These are phyloP conservation scores for Mormyrops boulengeri DNA, from an alignment of 2,797 vertebrate species.

Conservation along the genomic window DNA sequence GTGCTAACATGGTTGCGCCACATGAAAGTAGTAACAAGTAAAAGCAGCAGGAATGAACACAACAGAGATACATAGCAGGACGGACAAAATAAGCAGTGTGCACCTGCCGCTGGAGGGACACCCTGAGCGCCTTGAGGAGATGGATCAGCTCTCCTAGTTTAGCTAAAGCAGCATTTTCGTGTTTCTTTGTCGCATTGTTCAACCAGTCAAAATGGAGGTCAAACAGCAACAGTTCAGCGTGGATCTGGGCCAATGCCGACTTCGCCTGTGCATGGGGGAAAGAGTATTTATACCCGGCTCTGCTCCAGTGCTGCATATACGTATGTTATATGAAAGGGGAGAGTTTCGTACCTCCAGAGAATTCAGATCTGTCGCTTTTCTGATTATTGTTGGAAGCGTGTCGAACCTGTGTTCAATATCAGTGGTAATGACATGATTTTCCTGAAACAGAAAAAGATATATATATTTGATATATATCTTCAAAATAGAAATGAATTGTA, in stretches of 20 bases:
- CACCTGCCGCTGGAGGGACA: slow-evolving; percentile 63
- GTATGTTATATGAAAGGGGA: not conserved
- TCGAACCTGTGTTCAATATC: slow-evolving; percentile 67
- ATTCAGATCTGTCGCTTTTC: slow-evolving; percentile 65
- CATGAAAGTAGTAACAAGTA: not conserved
- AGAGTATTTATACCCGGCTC: not conserved
- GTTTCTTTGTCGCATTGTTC: slow-evolving; percentile 60
- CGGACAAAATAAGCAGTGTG: slow-evolving; percentile 22
- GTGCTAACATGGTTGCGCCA: not conserved
- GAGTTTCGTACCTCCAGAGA: slow-evolving; percentile 60
- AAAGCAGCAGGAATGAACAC: not conserved
- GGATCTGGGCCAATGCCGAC: slow-evolving; percentile 66
- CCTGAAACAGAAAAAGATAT: slow-evolving; percentile 56
- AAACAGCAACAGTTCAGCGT: slow-evolving; percentile 64
- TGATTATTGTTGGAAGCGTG: slow-evolving; percentile 69
- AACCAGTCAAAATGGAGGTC: slow-evolving; percentile 74
- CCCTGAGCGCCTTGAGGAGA: slow-evolving; percentile 60
- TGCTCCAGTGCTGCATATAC: too few relatives aligned
- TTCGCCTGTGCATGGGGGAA: slow-evolving; percentile 52
- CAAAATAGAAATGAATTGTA: not conserved
- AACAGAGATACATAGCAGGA: not conserved
- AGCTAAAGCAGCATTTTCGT: slow-evolving; percentile 56
- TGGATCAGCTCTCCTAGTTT: slow-evolving; percentile 64
- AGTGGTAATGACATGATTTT: slow-evolving; percentile 59
- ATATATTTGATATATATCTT: slow-evolving; percentile 22